Percentiles rank a stretch among this genome's conserved stretches.
Evolutionary conservation across 2,888 invertebrate genomes (phyloP).

Genomic region (Dicyrtomina minuta): DNA sequence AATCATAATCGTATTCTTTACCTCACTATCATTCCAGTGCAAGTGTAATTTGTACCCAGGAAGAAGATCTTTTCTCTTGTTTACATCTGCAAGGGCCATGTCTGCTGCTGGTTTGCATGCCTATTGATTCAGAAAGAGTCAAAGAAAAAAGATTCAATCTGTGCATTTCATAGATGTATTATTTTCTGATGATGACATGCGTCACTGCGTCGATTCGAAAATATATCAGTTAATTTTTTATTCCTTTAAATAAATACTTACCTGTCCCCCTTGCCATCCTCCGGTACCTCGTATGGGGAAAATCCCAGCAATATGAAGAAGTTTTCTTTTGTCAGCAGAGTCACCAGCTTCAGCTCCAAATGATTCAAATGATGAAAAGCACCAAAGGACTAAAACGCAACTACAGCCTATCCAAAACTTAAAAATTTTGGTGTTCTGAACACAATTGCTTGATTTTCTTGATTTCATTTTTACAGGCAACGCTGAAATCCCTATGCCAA

Average conservation of each 20-base stretch:
- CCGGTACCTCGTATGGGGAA: constrained; percentile 96
- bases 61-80: constrained; percentile 80
- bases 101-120: constrained; percentile 97
- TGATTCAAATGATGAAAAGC: constrained; percentile 12
- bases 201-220: too few relatives aligned
- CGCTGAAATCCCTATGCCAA: too few relatives aligned
- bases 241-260: constrained; percentile 19
- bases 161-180: too few relatives aligned
- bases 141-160: constrained; percentile 2
- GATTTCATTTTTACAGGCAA: not conserved
- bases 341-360: constrained; percentile 14
- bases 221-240: too few relatives aligned
- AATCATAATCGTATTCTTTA: constrained; percentile 57
- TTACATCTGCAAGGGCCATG: constrained; percentile 95
- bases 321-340: constrained; percentile 10
- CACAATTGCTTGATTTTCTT: not conserved
- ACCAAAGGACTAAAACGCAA: not conserved
- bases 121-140: constrained; percentile 56
- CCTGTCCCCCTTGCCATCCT: constrained; percentile 86
- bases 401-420: constrained; percentile 1
- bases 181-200: too few relatives aligned
- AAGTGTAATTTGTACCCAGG: constrained; percentile 87
- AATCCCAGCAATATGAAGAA: constrained; percentile 91
- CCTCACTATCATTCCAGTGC: constrained; percentile 96
- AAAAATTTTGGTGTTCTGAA: not conserved